Evolutionary conservation across 2,888 invertebrate species (phyloP).

Genomic region (Ferrisia virgata): DNA sequence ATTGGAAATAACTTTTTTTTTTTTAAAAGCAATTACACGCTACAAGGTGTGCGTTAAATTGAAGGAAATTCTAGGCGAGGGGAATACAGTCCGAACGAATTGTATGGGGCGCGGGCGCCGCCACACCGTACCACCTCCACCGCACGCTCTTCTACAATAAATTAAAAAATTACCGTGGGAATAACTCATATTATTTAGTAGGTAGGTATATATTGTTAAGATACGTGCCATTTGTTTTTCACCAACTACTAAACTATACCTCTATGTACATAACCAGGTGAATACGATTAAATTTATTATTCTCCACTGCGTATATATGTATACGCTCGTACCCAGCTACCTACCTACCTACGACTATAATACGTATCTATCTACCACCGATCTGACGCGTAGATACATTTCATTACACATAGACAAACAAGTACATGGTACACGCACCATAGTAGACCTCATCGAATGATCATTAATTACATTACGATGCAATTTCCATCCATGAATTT

Average conservation of each 20-base stretch:
- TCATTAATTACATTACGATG: constrained; percentile 22
- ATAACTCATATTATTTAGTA: background rate
- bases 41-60: constrained; percentile 13
- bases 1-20: background rate
- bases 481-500: constrained; percentile 12
- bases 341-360: background rate
- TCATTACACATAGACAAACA: constrained; percentile 8
- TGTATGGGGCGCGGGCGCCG: background rate
- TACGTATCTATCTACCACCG: background rate
- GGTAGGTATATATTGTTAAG: constrained; percentile 16
- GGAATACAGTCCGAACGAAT: background rate
- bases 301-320: background rate
- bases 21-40: background rate
- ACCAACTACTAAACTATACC: background rate
- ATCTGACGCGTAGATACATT: constrained; percentile 21
- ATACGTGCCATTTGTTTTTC: constrained; percentile 30
- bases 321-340: background rate
- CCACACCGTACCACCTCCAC: background rate
- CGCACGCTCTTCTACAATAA: background rate
- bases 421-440: background rate
- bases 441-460: background rate
- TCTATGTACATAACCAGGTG: constrained; percentile 7
- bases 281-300: constrained; percentile 28
- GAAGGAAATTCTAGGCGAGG: background rate
- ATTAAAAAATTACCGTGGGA: constrained; percentile 32